Evolutionary conservation across 2,888 invertebrate species (phyloP).

Genomic region (Linnaemya tessellans): DNA sequence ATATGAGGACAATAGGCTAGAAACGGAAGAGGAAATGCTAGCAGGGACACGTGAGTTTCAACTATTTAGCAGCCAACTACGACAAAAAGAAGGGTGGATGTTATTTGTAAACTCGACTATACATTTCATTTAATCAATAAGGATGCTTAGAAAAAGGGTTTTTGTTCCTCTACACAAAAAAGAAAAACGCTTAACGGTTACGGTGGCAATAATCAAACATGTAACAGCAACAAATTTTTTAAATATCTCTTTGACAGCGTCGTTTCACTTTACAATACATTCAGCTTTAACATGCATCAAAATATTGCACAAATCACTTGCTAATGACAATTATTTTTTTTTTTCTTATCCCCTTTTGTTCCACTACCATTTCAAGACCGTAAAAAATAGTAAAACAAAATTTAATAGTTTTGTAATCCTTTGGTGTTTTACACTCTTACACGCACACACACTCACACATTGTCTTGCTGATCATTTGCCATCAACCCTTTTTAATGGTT

Average conservation of each 20-base stretch:
- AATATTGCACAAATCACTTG: constrained; percentile 73
- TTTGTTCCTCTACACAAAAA: too few relatives aligned
- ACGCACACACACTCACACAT: constrained; percentile 57
- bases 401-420: constrained; percentile 71
- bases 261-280: constrained; percentile 44
- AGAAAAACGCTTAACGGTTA: constrained; percentile 41
- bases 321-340: constrained; percentile 68
- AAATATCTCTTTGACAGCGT: constrained; percentile 75
- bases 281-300: constrained; percentile 64
- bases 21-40: constrained; percentile 21
- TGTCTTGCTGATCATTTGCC: constrained; percentile 18
- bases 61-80: not conserved
- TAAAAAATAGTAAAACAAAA: constrained; percentile 37
- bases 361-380: constrained; percentile 55
- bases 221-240: constrained; percentile 74
- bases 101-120: constrained; percentile 7
- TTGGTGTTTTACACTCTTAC: constrained; percentile 66
- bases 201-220: constrained; percentile 76
- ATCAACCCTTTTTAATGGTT: constrained; percentile 65
- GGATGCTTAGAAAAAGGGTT: constrained; percentile 70
- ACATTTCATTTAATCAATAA: constrained; percentile 21
- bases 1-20: not conserved
- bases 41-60: constrained; percentile 61
- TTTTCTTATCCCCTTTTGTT: constrained; percentile 27
- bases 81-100: constrained; percentile 39